Evolutionary conservation across 2,888 invertebrate species (phyloP), one percentile per base, ranked within the genome.

Genomic region (Epinotia demarniana): DNA sequence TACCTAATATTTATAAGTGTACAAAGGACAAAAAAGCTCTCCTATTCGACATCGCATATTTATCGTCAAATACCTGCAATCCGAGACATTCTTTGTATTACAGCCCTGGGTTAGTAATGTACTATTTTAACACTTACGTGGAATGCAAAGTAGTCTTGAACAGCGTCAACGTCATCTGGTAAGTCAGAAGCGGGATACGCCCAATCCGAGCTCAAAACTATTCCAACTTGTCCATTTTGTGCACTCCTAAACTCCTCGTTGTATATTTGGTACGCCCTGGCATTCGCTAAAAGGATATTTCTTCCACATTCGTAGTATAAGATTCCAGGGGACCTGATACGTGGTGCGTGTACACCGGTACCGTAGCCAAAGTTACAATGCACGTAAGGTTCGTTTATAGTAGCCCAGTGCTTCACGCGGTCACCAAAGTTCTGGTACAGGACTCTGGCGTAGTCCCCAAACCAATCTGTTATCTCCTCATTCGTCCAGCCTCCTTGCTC

Each of bases 341-440:
- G 33, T 12, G 73, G 73, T 43, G 73, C 73, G 13, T 73, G 67
- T 6, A n/a, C 12, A 0, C 57, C 76, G 9, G 18, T n/a, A 0
- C 89, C 89, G 80, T 94, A 95, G 8, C 73, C 78, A 39, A 57
- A 69, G 46, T 57, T 19, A 76, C 89, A 88, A 72, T 86, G 83
- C 43, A 86, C 79, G 75, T 83, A 87, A 0, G 96, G 96, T 80
- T 96, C 96, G 82, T 96, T 96, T 72, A 96, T 91, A 0, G 96
- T 96, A 0, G 95, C 94, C 96, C 96, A 96, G 46, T 91, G 83
- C 82, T 90, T 94, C 9, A 96, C 94, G 74, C 94, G 91, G 77
- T 93, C 92, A 0, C 95, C 95, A 73, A 92, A 95, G 80, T 93
- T 86, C 63, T 89, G 88, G 78, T 94, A 91, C 43, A 95, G 81